These are phyloP conservation scores for Euzophera pinguis DNA, from an alignment of 2,888 invertebrate species.

Conservation along the genomic window DNA sequence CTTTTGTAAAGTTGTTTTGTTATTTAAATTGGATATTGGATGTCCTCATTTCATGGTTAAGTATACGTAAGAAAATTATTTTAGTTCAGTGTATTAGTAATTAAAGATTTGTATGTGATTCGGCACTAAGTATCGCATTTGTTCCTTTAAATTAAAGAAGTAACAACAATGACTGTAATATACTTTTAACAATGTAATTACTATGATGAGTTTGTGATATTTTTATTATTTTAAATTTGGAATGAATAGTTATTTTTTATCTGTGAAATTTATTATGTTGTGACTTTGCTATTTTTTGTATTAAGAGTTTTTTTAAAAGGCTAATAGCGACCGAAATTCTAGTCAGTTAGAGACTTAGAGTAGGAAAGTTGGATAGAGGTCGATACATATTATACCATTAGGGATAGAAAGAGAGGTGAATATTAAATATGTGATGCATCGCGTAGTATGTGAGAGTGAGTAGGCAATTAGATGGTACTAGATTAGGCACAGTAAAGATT, in stretches of 20 bases:
- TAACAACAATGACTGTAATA: neutral
- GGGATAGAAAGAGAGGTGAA: constrained; percentile 57
- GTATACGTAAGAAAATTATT: neutral
- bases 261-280: neutral
- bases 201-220: neutral
- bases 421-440: constrained; percentile 58
- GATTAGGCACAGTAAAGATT: constrained; percentile 28
- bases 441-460: constrained; percentile 43
- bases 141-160: neutral
- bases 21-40: constrained; percentile 10
- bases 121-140: neutral
- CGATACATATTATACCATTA: constrained; percentile 39
- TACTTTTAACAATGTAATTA: neutral
- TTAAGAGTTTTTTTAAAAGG: constrained; percentile 2
- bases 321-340: constrained; percentile 19
- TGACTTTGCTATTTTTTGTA: neutral
- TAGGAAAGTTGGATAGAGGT: constrained; percentile 33
- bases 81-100: neutral
- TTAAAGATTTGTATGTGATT: neutral
- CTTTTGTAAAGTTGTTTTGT: constrained; percentile 11
- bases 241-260: neutral
- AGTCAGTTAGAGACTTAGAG: constrained; percentile 28
- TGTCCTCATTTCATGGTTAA: constrained; percentile 4
- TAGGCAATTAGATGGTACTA: constrained; percentile 36
- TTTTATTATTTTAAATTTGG: neutral